Evolutionary conservation across 2,113 vertebrate species (phyloP).

Genomic region (Ardeotis arabs): DNA sequence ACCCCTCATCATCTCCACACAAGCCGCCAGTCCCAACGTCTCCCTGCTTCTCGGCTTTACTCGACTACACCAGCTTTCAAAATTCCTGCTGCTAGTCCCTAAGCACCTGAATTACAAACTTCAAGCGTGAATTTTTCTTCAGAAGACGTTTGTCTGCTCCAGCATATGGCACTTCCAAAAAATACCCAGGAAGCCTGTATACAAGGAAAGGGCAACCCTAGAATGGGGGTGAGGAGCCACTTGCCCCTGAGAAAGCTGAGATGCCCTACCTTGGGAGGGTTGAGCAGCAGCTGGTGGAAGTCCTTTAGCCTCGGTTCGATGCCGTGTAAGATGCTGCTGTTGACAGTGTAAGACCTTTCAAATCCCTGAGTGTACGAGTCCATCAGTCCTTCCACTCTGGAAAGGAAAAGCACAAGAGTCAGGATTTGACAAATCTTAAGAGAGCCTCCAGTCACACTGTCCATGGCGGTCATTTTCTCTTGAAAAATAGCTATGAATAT

Average conservation of each 20-base stretch:
- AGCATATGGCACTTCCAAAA: rapidly evolving
- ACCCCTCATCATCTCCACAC: neutral
- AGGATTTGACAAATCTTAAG: rapidly evolving
- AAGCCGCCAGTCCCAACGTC: neutral
- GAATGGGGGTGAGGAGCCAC: neutral
- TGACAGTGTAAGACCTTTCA: conserved; percentile 90
- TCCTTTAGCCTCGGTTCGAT: conserved; percentile 94
- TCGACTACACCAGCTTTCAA: rapidly evolving
- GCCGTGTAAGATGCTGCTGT: conserved; percentile 86
- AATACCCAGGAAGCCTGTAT: rapidly evolving
- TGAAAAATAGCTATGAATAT: neutral
- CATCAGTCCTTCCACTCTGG: conserved; percentile 92
- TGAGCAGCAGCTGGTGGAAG: conserved; percentile 94
- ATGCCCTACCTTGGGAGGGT: conserved; percentile 87
- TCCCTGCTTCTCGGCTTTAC: neutral
- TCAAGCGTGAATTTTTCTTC: rapidly evolving
- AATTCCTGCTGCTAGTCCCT: neutral
- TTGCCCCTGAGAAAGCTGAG: neutral
- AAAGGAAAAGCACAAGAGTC: neutral
- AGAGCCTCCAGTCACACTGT: neutral
- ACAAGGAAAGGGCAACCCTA: neutral
- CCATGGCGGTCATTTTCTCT: neutral
- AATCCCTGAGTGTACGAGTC: conserved; percentile 97
- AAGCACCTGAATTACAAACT: rapidly evolving
- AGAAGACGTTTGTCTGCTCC: rapidly evolving